Evolutionary conservation across 2,113 vertebrate species (phyloP), one percentile per base, ranked within the genome.

Genomic region (Cynocephalus volans): DNA sequence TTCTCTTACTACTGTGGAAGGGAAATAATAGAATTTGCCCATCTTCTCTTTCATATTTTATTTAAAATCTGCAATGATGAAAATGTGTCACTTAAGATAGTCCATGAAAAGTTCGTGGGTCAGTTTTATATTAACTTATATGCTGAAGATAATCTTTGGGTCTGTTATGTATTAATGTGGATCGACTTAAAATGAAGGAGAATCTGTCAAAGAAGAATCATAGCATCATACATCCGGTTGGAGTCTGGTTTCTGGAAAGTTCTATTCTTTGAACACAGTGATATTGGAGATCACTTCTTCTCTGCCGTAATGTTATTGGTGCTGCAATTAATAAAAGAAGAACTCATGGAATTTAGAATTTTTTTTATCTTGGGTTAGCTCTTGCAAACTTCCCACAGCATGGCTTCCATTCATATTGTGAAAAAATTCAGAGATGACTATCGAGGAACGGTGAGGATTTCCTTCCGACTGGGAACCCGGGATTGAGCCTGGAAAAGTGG

Each of bases 161-260:
- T 82, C 9, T 5, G 0, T 36, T 17, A 1, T 9, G 11, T 24
- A 6, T 23, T 56, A n/a, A 36, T 21, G 13, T 23, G 33, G 73
- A 48, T 69, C 33, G 80, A 75, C 10, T 64, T 80, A 36, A 4
- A 31, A 3, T 28, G 41, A 77, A 60, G 18, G 72, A 84, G 24
- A 69, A 73, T 7, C 58, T 73, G 14, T 52, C 31, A 11, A 10
- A 88, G 54, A 64, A 36, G 56, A 65, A 31, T 65, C 19, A 26
- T 0, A 33, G 50, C 19, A 3, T 52, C 23, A 6, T 33, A 7
- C 19, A 9, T 77, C 23, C 0, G 3, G 36, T 11, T 31, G 21
- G 31, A 77, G 48, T 41, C 31, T 12, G 36, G 15, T 54, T 48
- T 73, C 69, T 28, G 48, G 80, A 50, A 33, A 56, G 9, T 19